Percentiles rank a stretch among this genome's conserved stretches.
Conservation (phyloP, 2,888 invertebrate genomes). For the Pandemis cinnamomeana region DNA sequence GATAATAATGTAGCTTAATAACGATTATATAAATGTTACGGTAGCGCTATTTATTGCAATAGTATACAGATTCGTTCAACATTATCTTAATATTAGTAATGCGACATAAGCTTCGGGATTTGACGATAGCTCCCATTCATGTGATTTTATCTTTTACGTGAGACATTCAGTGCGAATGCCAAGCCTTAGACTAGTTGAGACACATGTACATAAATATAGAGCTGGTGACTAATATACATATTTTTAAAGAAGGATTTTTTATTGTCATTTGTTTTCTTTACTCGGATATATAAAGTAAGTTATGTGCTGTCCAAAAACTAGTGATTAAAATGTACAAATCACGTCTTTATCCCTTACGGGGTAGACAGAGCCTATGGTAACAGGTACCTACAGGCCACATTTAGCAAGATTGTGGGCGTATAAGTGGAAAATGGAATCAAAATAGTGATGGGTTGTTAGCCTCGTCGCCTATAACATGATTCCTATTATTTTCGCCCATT, state of each 20-base stretch:
- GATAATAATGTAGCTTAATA: constrained; percentile 27
- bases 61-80: constrained; percentile 30
- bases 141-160: constrained; percentile 32
- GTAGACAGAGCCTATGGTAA: too few species aligned
- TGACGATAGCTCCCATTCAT: constrained; percentile 39
- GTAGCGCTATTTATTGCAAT: constrained; percentile 35
- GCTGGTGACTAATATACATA: constrained; percentile 13
- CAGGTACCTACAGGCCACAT: too few species aligned
- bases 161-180: constrained; percentile 9
- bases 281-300: too few species aligned
- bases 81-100: constrained; percentile 41
- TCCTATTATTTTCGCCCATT: too few species aligned
- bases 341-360: too few species aligned
- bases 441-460: too few species aligned
- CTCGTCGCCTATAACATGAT: too few species aligned
- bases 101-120: constrained; percentile 41
- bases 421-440: too few species aligned
- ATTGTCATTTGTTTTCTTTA: too few species aligned
- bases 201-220: neutral
- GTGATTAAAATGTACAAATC: too few species aligned
- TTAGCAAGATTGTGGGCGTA: too few species aligned
- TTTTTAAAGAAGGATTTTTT: neutral
- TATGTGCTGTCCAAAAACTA: too few species aligned
- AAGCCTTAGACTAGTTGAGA: constrained; percentile 1
- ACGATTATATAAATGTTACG: constrained; percentile 31